These are phyloP conservation scores for Cremastobaeus sp. DNA, from an alignment of 2,888 invertebrate species.

Conservation along the genomic window DNA sequence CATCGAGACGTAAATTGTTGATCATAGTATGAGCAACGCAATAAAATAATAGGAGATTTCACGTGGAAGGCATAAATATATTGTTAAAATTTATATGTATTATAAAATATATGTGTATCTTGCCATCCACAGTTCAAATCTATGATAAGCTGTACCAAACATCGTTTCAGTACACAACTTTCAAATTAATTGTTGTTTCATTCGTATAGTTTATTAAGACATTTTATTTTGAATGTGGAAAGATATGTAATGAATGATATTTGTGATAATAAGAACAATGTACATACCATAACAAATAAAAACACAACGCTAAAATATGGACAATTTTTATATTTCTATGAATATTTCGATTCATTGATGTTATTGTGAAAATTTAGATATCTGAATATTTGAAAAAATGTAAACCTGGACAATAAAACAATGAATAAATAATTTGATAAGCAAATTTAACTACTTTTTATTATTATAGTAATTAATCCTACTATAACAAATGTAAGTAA, in stretches of 20 bases:
- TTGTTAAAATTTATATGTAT: conserved; percentile 22
- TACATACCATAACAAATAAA: conserved; percentile 73
- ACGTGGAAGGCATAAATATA: conserved; percentile 30
- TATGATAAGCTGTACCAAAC: conserved; percentile 48
- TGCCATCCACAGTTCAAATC: conserved; percentile 61
- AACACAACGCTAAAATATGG: no score
- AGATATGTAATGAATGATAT: conserved; percentile 64
- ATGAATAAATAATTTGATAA: no score
- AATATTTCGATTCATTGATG: no score
- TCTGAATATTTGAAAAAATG: no score
- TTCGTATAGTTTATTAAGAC: conserved; percentile 74
- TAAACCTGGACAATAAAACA: no score
- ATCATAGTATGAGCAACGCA: conserved; percentile 9
- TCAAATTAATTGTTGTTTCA: conserved; percentile 73
- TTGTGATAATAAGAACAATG: conserved; percentile 64
- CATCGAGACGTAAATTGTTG: conserved; percentile 43
- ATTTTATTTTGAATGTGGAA: conserved; percentile 70
- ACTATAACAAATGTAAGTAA: no score
- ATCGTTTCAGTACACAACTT: conserved; percentile 38
- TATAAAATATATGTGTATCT: conserved; percentile 58
- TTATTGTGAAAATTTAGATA: no score
- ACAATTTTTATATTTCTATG: no score
- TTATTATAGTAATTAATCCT: no score
- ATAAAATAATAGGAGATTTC: conserved; percentile 24
- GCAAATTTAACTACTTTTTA: no score